These are phyloP conservation scores for Melipona bicolor DNA, from an alignment of 2,888 invertebrate genomes.

Conservation along the genomic window DNA sequence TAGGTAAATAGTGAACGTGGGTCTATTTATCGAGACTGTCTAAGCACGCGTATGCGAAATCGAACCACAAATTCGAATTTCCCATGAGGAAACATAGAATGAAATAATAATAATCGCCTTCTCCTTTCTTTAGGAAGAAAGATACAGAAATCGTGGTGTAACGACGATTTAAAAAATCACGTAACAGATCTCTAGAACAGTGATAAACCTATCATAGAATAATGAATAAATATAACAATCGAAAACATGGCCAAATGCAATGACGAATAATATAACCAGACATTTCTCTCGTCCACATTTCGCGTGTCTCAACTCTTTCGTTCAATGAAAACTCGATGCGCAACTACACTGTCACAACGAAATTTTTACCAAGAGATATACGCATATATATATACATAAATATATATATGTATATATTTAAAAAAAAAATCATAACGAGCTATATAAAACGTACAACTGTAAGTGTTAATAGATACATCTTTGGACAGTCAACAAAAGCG, in stretches of 20 bases:
- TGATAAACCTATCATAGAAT: slow-evolving; percentile 76
- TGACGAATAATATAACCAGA: slow-evolving; percentile 64
- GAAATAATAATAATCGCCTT: slow-evolving; percentile 26
- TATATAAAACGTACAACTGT: slow-evolving; percentile 65
- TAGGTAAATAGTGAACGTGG: slow-evolving; percentile 68
- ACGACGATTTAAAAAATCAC: slow-evolving; percentile 47
- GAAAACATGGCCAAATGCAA: slow-evolving; percentile 77
- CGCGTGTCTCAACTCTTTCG: slow-evolving; percentile 14
- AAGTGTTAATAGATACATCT: slow-evolving; percentile 77
- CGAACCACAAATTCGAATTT: slow-evolving; percentile 33
- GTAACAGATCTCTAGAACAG: slow-evolving; percentile 67
- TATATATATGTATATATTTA: slow-evolving; percentile 46
- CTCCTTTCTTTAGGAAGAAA: not conserved
- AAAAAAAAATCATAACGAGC: slow-evolving; percentile 63
- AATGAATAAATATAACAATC: slow-evolving; percentile 79
- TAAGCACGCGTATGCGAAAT: slow-evolving; percentile 45
- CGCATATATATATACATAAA: slow-evolving; percentile 49
- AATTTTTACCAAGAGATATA: slow-evolving; percentile 43
- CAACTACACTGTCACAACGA: slow-evolving; percentile 38
- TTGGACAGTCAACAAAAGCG: slow-evolving; percentile 79
- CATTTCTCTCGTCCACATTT: slow-evolving; percentile 12
- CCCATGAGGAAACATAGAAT: not conserved
- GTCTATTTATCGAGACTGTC: slow-evolving; percentile 54
- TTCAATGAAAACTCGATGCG: slow-evolving; percentile 48
- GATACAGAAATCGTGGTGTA: slow-evolving; percentile 32